Base-by-base conservation (phyloP, 2,888 invertebrate genomes). In the Pandemis cinnamomeana region DNA sequence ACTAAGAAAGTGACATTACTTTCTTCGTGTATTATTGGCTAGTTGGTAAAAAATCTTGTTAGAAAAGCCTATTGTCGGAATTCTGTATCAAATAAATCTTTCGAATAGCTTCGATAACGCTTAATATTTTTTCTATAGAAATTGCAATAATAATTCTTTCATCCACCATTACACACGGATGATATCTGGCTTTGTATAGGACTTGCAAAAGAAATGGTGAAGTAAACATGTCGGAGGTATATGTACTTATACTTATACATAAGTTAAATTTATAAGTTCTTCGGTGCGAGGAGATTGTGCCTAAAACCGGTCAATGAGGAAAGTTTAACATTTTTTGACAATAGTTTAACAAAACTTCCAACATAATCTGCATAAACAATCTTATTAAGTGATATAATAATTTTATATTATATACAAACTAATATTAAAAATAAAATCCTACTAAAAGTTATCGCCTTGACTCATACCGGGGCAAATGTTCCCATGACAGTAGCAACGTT, bases 91-190 rank as follows among this genome's bases (percentile, higher is more conserved):
- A 80, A 84, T 83, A 86, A 86, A 86, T 84, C 86, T 81, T 71
- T 77, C 77, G 80, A 72, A 77, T 77, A 78, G 81, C 79, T 82
- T 75, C 76, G 79, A 84, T 81, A 84, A 81, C 82, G 81, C 79
- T 77, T 67, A 70, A 75, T 71, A 69, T 75, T 83, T 84, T 84
- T 84, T 84, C 84, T 83, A 83, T 82, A 83, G 85, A 85, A 85
- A 87, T 85, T 86, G 86, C 83, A 78, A 85, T 84, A 85, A 89
- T 89, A 89, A 87, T 87, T 89, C 89, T 83, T 88, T 83, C 87
- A 87, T 85, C 83, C 83, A 83, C 86, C 87, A 88, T 85, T 88
- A 87, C 83, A 82, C 88, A 82, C 82, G 83, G 79, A 83, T 85
- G 86, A 82, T 88, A 58, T 69, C 87, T 79, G 79, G 78, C 80